phyloP scores from a whole-genome alignment of 1,140 invertebrate species.

The Bombus vancouverensis region DNA sequence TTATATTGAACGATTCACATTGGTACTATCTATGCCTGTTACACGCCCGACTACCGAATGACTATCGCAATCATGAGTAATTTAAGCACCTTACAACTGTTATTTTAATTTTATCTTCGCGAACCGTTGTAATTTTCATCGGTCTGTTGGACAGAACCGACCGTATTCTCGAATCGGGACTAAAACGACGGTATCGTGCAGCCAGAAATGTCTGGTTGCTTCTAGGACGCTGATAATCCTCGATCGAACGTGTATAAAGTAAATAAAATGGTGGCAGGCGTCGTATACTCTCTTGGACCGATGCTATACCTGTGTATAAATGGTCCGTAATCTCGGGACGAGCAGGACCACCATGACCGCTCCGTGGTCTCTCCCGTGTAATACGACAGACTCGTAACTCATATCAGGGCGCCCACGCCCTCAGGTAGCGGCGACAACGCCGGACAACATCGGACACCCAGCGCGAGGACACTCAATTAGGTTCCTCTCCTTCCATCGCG shows the following conservation, averaged over 20 bases:
- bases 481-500: slow-evolving; percentile 61
- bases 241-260: slow-evolving; percentile 46
- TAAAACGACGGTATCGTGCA: neutral
- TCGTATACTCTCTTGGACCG: slow-evolving; percentile 14
- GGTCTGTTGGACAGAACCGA: neutral
- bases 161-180: neutral
- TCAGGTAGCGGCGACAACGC: slow-evolving; percentile 82
- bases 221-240: slow-evolving; percentile 41
- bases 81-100: neutral
- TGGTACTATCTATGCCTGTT: neutral
- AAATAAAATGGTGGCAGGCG: slow-evolving; percentile 48
- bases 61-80: neutral
- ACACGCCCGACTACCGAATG: neutral
- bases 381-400: slow-evolving; percentile 82
- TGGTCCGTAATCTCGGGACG: slow-evolving; percentile 76
- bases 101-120: neutral
- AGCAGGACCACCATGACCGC: slow-evolving; percentile 79
- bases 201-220: neutral
- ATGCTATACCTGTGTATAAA: slow-evolving; percentile 72
- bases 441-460: slow-evolving; percentile 81
- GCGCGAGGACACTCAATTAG: slow-evolving; percentile 83
- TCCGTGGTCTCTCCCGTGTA: slow-evolving; percentile 74
- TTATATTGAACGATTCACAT: neutral
- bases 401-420: slow-evolving; percentile 81
- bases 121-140: neutral